Evolutionary conservation across 2,888 invertebrate genomes (phyloP).

Genomic region (Heteromurus nitidus): DNA sequence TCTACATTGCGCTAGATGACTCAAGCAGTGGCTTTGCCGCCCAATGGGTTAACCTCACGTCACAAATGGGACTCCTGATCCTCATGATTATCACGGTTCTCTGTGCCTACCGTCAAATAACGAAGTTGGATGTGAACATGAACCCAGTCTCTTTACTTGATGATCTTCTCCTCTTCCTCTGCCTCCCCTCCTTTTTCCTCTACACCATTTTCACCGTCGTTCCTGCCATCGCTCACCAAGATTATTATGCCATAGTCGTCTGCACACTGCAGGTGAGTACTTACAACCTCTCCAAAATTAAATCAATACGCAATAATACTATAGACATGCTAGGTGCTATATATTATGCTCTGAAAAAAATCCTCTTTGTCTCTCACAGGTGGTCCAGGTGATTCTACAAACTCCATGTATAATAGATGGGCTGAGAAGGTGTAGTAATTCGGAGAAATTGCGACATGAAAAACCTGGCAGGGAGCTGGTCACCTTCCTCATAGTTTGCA

Average conservation of each 20-base stretch:
- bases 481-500: conserved; percentile 85
- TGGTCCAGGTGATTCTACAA: conserved; percentile 84
- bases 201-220: conserved; percentile 83
- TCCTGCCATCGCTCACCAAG: conserved; percentile 79
- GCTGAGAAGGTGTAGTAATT: conserved; percentile 84
- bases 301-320: no score
- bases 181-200: conserved; percentile 84
- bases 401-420: conserved; percentile 85
- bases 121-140: conserved; percentile 81
- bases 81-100: conserved; percentile 80
- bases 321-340: not conserved
- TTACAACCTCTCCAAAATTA: not conserved
- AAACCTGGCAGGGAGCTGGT: conserved; percentile 86
- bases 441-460: conserved; percentile 79
- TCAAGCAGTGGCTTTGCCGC: conserved; percentile 72
- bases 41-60: conserved; percentile 73
- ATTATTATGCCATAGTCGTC: conserved; percentile 78
- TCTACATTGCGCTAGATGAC: conserved; percentile 79
- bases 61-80: conserved; percentile 76
- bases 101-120: conserved; percentile 81
- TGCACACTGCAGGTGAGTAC: conserved; percentile 79
- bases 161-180: conserved; percentile 83
- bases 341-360: no score
- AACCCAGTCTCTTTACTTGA: conserved; percentile 82
- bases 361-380: conserved; percentile 78